Percentiles rank a stretch among this genome's conserved stretches.
Conservation (phyloP, 1,140 invertebrate species). For the Achroia grisella region DNA sequence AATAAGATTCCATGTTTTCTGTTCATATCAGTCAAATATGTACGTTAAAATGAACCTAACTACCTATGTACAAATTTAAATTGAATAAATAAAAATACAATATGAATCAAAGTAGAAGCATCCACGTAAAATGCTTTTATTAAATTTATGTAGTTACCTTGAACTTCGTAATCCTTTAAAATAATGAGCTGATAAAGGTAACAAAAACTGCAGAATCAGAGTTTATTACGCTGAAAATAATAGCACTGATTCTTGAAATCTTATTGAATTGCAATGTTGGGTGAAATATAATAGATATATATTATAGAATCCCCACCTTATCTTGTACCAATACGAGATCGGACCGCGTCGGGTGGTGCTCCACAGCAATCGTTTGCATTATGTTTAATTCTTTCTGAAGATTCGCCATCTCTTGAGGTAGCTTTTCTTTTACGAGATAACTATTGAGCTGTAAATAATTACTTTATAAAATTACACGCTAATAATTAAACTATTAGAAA, state of each 20-base stretch:
- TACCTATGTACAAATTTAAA: too few relatives aligned
- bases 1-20: too few relatives aligned
- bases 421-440: constrained; percentile 85
- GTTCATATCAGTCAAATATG: too few relatives aligned
- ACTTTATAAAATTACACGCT: constrained; percentile 5
- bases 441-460: constrained; percentile 74
- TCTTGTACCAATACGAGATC: constrained; percentile 79
- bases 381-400: constrained; percentile 80
- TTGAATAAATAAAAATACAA: too few relatives aligned
- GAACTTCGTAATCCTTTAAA: too few relatives aligned
- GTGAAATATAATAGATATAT: background rate
- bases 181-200: too few relatives aligned
- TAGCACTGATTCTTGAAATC: background rate
- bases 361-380: constrained; percentile 78
- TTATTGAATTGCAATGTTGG: too few relatives aligned
- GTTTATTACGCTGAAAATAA: background rate
- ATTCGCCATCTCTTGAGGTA: constrained; percentile 81
- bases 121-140: too few relatives aligned
- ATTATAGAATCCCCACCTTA: constrained; percentile 64
- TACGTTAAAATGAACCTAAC: too few relatives aligned
- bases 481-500: background rate
- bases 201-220: too few relatives aligned
- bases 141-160: too few relatives aligned
- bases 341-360: constrained; percentile 79
- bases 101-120: too few relatives aligned